Evolutionary conservation across 2,113 vertebrate genomes (phyloP), one percentile per base, ranked within the genome.

Genomic region (Seriola quinqueradiata): DNA sequence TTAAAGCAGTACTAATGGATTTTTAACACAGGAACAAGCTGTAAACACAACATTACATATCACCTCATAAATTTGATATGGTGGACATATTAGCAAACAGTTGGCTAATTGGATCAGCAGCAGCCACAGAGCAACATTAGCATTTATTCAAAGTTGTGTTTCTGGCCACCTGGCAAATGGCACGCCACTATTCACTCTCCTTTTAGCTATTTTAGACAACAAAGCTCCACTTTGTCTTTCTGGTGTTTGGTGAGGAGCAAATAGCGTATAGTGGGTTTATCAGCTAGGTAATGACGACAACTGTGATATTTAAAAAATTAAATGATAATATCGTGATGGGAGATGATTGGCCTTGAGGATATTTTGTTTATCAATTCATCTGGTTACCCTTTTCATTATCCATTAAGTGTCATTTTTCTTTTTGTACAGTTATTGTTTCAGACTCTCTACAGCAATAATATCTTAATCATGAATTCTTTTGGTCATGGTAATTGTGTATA

Each of bases 61-160:
- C 19, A 21, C 50, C 50, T 52, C 21, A 52, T 52, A 8, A 52
- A 21, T 21, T 21, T 21, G 50, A 52, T 52, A 9, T 21, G 17
- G 50, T 8, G 19, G n/a, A n/a, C 16, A 52, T 52, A n/a, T 52
- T 52, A 46, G 28, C 25, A 46, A 70, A 70, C 59, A 65, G 23
- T 60, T 72, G 64, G 65, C 12, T 44, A 38, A 78, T 71, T 68
- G 69, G 28, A 46, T 61, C 38, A 55, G 17, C 46, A 67, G 60
- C 68, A 73, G 36, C 57, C 32, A 21, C 2, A 3, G n/a, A 61
- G 36, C 8, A 70, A 48, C 70, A 75, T 57, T 36, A 32, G 19
- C 19, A 74, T 70, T 70, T 40, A 23, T 46, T 75, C 65, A 60
- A n/a, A 60, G 10, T 52, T 1, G 7, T 54, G 46, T 70, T 75